Base-by-base conservation (phyloP, 2,113 vertebrate genomes). In the Chaenogobius annularis region DNA sequence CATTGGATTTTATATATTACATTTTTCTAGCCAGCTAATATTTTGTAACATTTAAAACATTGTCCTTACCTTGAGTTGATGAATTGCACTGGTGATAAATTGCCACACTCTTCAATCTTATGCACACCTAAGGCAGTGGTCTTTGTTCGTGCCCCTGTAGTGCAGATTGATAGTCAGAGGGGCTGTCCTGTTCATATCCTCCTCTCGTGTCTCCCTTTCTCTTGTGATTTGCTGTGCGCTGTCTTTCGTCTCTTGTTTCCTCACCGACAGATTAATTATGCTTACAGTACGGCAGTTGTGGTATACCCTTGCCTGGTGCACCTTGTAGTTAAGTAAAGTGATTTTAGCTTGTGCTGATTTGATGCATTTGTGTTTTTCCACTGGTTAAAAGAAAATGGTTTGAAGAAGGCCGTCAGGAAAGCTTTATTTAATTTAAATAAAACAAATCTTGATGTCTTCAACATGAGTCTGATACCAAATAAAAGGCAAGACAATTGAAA, bases 11-110 rank as follows among this genome's bases (percentile, higher is more conserved):
- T n/a, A 55, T 55, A 11, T 22, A 3, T 4, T 55, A 55, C 5
- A 55, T 11, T 10, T 55, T 54, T 22, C 22, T 58, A 31, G 22
- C 6, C 56, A 14, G 17, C 35, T n/a, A 7, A n/a, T 31, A 63
- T 11, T 3, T n/a, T 19, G 19, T 40, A 61, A 43, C 7, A n/a
- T 63, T 6, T 40, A 43, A n/a, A 61, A 15, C 10, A 19, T n/a
- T 62, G 66, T 64, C 66, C 79, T 89, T 89, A 91, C 89, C 89
- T 83, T 84, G 9, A 65, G 61, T 26, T 1, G 66, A 20, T 26
- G n/a, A 65, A 40, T 55, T 65, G 22, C 17, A 10, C 61, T 43
- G 35, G 19, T 40, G 31, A 62, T 22, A 59, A 54, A n/a, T 19
- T 37, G 35, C 40, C 59, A 59, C 58, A 63, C 31, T 63, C 35